Evolutionary conservation across 2,888 invertebrate genomes (phyloP), one percentile per base, ranked within the genome.

Genomic region (Euclidia mi): DNA sequence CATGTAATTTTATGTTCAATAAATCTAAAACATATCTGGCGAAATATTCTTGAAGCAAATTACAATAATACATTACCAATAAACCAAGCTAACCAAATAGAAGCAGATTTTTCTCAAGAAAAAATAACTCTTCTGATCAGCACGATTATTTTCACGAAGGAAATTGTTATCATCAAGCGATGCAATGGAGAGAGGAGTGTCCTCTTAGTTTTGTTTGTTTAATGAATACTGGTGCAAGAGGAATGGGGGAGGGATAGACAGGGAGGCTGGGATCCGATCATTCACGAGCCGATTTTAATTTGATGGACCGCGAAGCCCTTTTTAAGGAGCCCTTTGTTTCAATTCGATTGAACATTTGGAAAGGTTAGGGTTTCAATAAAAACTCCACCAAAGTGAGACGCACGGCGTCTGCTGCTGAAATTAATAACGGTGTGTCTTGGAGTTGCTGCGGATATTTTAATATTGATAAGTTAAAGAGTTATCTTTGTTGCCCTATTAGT

Each of bases 281-380:
- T 58, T 52, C 42, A 31, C 17, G 47, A 61, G 56, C 46, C 61
- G 58, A 64, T 65, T 70, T 65, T 71, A 71, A 68, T 73, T 73
- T 67, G 67, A 73, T 71, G 66, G 56, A 65, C 68, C 53, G 32
- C 63, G 56, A 63, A 59, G 52, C 62, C 61, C 47, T 61, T 32
- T 70, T 57, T 61, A 55, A 25, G 40, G 53, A 20, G 42, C 44
- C 53, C 40, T 62, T 70, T 66, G 62, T 66, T 66, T 66, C 42
- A 25, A 62, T 56, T 52, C 42, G 52, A 66, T 59, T 62, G 57
- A 62, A 61, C 48, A 52, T 53, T 62, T 42, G 34, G 29, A 32
- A 55, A 15, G 31, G 49, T 34, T 41, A 50, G 32, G 7, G 20
- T 43, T 56, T 56, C 40, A 52, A 59, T 52, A 49, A 58, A 50